Conservation (phyloP, 2,888 invertebrate genomes). For the Synanthedon myopaeformis region DNA sequence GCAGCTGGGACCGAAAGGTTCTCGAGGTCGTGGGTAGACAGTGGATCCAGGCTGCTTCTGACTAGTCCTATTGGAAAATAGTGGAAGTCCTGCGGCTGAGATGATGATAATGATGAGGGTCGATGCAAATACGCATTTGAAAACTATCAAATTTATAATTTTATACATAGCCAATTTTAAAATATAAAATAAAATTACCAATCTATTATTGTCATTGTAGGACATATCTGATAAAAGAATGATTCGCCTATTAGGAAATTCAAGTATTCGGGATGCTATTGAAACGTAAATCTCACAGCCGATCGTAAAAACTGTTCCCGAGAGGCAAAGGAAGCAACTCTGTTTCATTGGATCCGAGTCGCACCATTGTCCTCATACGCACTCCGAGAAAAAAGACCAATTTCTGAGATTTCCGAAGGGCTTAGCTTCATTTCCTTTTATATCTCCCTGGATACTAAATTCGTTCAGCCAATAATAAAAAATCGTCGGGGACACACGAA, state of each 20-base stretch:
- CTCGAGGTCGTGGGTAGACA: too few species aligned
- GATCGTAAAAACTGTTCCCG: slow-evolving; percentile 62
- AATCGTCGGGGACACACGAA: slow-evolving; percentile 54
- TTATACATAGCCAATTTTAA: too few species aligned
- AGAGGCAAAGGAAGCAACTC: slow-evolving; percentile 43
- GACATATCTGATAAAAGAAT: slow-evolving; percentile 2
- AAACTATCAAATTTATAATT: too few species aligned
- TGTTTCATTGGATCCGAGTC: slow-evolving; percentile 52
- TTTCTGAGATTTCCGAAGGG: slow-evolving; percentile 69
- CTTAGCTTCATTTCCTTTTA: slow-evolving; percentile 70
- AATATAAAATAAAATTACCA: slow-evolving; percentile 17
- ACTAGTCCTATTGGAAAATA: too few species aligned
- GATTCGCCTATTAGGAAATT: slow-evolving; percentile 46
- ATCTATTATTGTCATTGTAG: too few species aligned
- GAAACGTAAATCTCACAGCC: slow-evolving; percentile 53
- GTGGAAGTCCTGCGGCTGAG: too few species aligned
- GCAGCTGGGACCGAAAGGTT: too few species aligned
- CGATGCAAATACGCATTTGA: too few species aligned
- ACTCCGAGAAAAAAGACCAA: slow-evolving; percentile 59
- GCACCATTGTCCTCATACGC: slow-evolving; percentile 62
- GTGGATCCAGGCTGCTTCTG: too few species aligned
- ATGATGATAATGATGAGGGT: too few species aligned
- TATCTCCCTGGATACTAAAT: slow-evolving; percentile 69
- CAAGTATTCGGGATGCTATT: slow-evolving; percentile 41
- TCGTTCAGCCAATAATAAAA: slow-evolving; percentile 68